Evolutionary conservation across 2,113 vertebrate genomes (phyloP), one percentile per base, ranked within the genome.

Genomic region (Nasalis larvatus): DNA sequence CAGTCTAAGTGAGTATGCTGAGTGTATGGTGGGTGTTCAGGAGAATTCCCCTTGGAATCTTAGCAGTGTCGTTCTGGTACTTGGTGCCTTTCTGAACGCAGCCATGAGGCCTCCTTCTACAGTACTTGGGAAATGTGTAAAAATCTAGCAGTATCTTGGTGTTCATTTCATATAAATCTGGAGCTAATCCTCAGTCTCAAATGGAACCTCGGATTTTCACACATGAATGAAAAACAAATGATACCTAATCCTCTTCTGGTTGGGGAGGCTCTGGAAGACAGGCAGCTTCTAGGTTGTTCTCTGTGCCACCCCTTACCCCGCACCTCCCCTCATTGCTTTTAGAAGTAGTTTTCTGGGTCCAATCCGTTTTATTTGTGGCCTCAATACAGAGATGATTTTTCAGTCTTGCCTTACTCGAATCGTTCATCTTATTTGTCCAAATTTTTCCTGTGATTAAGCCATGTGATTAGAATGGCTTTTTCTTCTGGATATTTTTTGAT

Each of bases 1-100:
- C 99, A 99, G 98, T 99, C 99, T 96, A 99, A 99, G 99, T 99
- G 99, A 97, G 99, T 97, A 32, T 23, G 3, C 23, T 16, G 27
- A 42, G 74, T 37, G 25, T 2, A n/a, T 3, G 56, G 12, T 49
- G 49, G 66, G 23, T 0, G 4, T 40, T 11, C 1, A 0, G 18
- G 7, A 37, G 7, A 37, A 42, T 68, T n/a, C 25, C 20, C 20
- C 69, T 86, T 58, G 27, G 32, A 18, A 21, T 49, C 68, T 86
- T 37, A 58, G 1, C 4, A 20, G 49, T 49, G 42, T 13, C 58
- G 11, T 42, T 21, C 32, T 49, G 69, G 58, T 35, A 12, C 69
- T 68, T 30, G 37, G 4, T 92, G 32, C 45, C 74, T 14, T 63
- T 85, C 73, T 66, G 49, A 87, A 13, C 10, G 2, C 56, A 45